Conservation (phyloP, 2,797 vertebrate genomes). For the Dermochelys coriacea region DNA sequence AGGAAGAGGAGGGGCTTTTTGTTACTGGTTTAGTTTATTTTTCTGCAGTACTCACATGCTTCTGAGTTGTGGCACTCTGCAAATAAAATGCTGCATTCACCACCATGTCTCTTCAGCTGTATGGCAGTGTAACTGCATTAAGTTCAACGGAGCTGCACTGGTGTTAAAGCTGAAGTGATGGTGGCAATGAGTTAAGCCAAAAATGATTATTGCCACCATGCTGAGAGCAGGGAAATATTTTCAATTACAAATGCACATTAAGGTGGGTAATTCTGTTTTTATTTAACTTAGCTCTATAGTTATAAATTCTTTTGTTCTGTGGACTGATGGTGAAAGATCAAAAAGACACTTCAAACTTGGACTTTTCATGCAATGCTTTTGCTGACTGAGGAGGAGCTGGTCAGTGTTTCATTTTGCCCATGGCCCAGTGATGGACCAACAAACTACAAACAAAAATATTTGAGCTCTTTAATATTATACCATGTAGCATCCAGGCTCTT, state of each 20-base stretch:
- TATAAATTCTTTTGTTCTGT: slow-evolving; percentile 33
- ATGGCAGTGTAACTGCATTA: background rate
- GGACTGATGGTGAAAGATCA: slow-evolving; percentile 20
- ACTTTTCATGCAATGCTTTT: slow-evolving; percentile 28
- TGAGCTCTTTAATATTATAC: slow-evolving; percentile 22
- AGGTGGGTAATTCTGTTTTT: slow-evolving; percentile 28
- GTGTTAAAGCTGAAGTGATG: slow-evolving; percentile 31
- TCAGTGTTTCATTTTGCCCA: slow-evolving; percentile 47
- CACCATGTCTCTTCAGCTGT: background rate
- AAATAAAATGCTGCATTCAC: slow-evolving; percentile 10
- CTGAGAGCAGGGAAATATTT: background rate
- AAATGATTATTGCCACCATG: background rate
- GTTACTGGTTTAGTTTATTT: background rate
- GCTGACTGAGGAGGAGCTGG: background rate
- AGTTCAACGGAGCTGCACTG: background rate
- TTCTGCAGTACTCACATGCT: background rate
- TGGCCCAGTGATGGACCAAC: slow-evolving; percentile 46
- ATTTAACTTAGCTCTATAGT: slow-evolving; percentile 52
- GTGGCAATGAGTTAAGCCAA: background rate
- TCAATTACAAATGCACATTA: slow-evolving; percentile 26
- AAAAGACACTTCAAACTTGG: slow-evolving; percentile 31
- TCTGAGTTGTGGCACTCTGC: too few relatives aligned
- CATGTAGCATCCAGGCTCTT: background rate
- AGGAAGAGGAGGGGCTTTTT: background rate
- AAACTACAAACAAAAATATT: slow-evolving; percentile 24